Percentiles rank a stretch among this genome's conserved stretches.
These are phyloP conservation scores for Schizopygopsis pylzovi DNA, from an alignment of 2,797 vertebrate species.

Conservation along the genomic window DNA sequence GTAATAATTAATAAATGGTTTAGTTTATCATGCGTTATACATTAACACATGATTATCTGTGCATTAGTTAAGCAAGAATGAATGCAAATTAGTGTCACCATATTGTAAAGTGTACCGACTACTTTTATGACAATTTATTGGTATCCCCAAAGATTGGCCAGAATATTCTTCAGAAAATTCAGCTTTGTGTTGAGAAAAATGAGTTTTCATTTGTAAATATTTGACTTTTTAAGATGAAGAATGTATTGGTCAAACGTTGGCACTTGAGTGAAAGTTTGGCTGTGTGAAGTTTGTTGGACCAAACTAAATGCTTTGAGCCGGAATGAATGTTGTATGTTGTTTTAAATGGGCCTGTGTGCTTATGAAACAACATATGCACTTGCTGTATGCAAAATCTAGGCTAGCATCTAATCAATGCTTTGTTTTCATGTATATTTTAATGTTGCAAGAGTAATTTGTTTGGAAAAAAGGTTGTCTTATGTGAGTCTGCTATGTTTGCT, in stretches of 20 bases:
- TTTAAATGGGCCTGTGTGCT: background rate
- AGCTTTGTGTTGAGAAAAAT: background rate
- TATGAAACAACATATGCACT: constrained; percentile 19
- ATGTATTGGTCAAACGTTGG: constrained; percentile 6
- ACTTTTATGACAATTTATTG: background rate
- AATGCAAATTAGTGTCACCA: too few species aligned
- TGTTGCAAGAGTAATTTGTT: background rate
- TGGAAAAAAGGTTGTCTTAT: background rate
- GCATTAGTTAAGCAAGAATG: too few species aligned
- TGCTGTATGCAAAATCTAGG: background rate
- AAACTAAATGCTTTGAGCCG: constrained; percentile 7
- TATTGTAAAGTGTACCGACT: background rate
- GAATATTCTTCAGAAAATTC: too few species aligned
- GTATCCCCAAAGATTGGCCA: background rate
- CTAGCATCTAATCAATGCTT: background rate
- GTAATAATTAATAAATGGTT: too few species aligned
- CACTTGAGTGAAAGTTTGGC: background rate
- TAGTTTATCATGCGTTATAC: too few species aligned
- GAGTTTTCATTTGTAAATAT: background rate
- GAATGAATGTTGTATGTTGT: constrained; percentile 4
- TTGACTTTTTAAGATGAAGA: background rate
- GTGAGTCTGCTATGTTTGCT: background rate
- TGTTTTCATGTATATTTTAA: background rate
- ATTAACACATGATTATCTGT: too few species aligned
- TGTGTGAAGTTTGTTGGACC: background rate